These are phyloP conservation scores for Aspidoscelis tigris DNA, from an alignment of 2,113 vertebrate genomes.

Conservation along the genomic window DNA sequence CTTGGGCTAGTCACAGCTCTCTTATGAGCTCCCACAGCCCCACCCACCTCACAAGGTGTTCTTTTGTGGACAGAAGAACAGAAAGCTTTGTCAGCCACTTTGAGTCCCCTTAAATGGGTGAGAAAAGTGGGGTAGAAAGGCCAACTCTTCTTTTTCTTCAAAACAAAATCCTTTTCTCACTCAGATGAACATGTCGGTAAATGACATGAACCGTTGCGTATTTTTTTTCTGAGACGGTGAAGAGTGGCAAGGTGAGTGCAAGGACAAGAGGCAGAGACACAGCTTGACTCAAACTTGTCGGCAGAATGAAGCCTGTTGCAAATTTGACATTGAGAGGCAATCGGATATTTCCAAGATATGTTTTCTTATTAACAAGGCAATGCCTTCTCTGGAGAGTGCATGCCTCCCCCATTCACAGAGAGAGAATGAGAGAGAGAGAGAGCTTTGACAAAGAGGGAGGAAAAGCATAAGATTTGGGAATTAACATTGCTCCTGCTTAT, in stretches of 20 bases:
- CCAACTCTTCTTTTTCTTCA: no score
- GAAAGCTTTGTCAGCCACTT: no score
- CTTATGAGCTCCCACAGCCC: no score
- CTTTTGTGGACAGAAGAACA: no score
- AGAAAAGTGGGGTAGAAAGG: no score
- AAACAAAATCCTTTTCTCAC: background rate
- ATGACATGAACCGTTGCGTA: background rate
- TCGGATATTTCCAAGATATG: constrained; percentile 33
- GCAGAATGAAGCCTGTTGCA: background rate
- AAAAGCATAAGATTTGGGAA: constrained; percentile 62
- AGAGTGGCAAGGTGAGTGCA: background rate
- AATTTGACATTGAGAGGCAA: constrained; percentile 35
- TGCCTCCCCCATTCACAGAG: no score
- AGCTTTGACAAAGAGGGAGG: constrained; percentile 56
- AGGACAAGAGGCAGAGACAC: background rate
- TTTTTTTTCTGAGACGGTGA: background rate
- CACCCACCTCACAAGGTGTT: no score
- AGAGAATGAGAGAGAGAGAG: background rate
- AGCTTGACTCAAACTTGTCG: rapidly evolving
- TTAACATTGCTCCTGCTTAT: constrained; percentile 52
- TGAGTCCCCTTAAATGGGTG: no score
- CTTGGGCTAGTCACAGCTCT: no score
- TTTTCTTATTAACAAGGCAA: constrained; percentile 38
- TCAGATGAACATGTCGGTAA: background rate
- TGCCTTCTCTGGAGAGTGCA: constrained; percentile 6